These are phyloP conservation scores for Palythoa heliodiscus DNA, from an alignment of 92 coral and sea anemone species.

Conservation along the genomic window DNA sequence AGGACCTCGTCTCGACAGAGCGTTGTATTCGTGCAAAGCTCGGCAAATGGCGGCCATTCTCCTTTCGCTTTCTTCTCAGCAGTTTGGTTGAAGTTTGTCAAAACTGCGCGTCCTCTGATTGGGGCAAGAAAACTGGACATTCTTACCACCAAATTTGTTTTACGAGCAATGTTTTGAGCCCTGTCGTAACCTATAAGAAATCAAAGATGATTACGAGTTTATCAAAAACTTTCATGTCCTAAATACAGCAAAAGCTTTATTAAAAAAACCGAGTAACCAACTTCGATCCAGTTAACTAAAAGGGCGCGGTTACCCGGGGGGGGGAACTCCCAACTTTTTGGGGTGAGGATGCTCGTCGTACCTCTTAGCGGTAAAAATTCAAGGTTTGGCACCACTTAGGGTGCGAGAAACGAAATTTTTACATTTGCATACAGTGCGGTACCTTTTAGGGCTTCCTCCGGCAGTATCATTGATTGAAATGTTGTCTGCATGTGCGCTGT, in stretches of 20 bases:
- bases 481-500: no score
- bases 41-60: conserved; percentile 36
- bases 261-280: no score
- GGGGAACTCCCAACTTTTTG: no score
- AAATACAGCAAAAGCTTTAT: background rate
- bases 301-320: no score
- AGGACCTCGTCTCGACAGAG: background rate
- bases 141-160: background rate
- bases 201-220: background rate
- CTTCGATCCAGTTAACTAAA: no score
- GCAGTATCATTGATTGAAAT: no score
- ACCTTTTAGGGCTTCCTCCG: no score
- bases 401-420: no score
- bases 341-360: no score
- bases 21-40: background rate
- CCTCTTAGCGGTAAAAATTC: no score
- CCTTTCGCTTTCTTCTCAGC: conserved; percentile 3
- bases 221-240: background rate
- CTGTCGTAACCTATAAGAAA: background rate
- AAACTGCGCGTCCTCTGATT: conserved; percentile 11
- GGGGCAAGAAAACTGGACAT: background rate
- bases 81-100: conserved; percentile 39
- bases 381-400: no score
- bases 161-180: background rate
- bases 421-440: no score